These are phyloP conservation scores for Conger conger DNA, from an alignment of 2,113 vertebrate genomes.

Conservation along the genomic window DNA sequence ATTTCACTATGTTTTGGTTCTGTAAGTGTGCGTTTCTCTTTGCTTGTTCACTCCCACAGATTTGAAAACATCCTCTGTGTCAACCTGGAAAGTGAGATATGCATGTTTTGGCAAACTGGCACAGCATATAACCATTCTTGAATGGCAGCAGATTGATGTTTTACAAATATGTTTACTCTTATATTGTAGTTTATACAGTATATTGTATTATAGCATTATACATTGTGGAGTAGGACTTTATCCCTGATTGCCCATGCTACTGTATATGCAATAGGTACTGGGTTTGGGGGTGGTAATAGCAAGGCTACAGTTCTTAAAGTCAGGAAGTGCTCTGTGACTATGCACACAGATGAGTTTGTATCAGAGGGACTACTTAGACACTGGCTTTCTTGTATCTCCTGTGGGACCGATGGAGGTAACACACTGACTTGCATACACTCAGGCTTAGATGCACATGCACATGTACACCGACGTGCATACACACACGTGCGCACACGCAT, in stretches of 20 bases:
- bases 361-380: background rate
- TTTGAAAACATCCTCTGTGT: background rate
- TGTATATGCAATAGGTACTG: background rate
- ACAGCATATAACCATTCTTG: background rate
- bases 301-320: background rate
- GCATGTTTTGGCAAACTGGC: background rate
- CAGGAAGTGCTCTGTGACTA: background rate
- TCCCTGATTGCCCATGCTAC: background rate
- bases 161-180: background rate
- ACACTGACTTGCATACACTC: background rate
- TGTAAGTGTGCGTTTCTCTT: background rate
- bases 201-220: background rate
- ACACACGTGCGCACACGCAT: background rate
- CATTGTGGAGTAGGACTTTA: background rate
- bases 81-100: background rate
- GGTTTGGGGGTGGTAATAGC: background rate
- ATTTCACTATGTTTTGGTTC: background rate
- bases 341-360: background rate
- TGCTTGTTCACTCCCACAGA: background rate
- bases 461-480: background rate
- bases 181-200: background rate
- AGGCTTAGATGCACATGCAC: background rate
- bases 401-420: background rate
- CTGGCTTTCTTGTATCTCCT: background rate
- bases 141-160: background rate